A percentile compares a stretch with the other conserved stretches of the same genome.
Evolutionary conservation across 2,797 vertebrate genomes (phyloP).

Genomic region (Telmatherina bonti): DNA sequence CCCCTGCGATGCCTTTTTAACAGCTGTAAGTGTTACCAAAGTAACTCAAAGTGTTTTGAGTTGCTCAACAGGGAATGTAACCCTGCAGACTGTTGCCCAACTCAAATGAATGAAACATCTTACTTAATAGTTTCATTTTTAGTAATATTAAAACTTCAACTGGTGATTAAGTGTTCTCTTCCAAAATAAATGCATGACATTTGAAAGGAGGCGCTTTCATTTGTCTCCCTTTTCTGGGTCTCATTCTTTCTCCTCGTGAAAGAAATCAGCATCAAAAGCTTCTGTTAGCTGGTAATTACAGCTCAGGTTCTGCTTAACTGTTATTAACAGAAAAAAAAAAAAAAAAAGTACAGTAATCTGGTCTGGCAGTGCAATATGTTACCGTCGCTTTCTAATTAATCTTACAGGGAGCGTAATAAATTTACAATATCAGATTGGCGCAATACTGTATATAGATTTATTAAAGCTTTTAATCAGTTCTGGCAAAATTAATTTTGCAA

Average conservation of each 20-base stretch:
- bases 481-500: conserved; percentile 99
- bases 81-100: conserved; percentile 29
- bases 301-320: conserved; percentile 97
- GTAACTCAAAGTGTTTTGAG: conserved; percentile 20
- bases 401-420: conserved; percentile 99
- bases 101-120: conserved; percentile 13
- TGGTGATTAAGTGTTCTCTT: conserved; percentile 50
- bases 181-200: conserved; percentile 80
- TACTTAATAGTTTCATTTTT: conserved; percentile 17
- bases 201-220: conserved; percentile 74
- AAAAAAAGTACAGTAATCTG: conserved; percentile 93
- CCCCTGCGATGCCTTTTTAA: conserved; percentile 34
- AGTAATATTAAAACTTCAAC: conserved; percentile 58
- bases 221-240: conserved; percentile 66
- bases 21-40: conserved; percentile 28
- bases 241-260: conserved; percentile 89
- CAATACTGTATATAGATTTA: conserved; percentile 99
- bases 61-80: conserved; percentile 12
- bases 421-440: conserved; percentile 98
- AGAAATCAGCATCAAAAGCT: conserved; percentile 94
- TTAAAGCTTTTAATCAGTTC: conserved; percentile 99
- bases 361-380: conserved; percentile 98
- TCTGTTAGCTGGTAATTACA: conserved; percentile 96
- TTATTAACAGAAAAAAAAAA: conserved; percentile 91
- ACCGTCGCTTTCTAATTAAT: conserved; percentile 99